phyloP scores from a whole-genome alignment of 1,140 invertebrate genomes.

The Drosophila aff. region DNA sequence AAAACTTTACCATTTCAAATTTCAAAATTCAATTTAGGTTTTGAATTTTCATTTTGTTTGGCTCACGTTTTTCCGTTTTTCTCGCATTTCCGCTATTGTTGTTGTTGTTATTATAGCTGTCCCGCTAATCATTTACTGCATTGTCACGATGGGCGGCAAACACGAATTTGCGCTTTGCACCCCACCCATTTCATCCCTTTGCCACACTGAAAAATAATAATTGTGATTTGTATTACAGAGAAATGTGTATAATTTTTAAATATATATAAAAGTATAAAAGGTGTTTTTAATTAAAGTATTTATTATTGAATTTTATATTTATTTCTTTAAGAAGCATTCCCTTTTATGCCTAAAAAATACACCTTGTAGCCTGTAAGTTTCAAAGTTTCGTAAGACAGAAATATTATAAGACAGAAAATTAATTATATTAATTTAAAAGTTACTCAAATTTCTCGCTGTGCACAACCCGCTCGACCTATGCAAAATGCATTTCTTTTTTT shows the following conservation, averaged over 20 bases:
- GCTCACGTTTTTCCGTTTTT: conserved; percentile 28
- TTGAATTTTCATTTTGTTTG: conserved; percentile 5
- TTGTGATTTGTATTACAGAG: background rate
- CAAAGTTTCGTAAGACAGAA: background rate
- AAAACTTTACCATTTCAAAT: conserved; percentile 6
- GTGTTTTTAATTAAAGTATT: background rate
- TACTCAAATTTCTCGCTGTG: background rate
- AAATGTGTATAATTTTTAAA: background rate
- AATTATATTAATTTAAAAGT: background rate
- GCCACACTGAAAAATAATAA: background rate
- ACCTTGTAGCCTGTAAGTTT: too few species aligned
- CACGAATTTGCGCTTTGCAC: conserved; percentile 39
- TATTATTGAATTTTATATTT: background rate
- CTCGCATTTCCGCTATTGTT: conserved; percentile 8
- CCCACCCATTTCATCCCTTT: background rate
- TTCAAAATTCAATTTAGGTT: conserved; percentile 40
- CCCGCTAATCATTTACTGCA: conserved; percentile 59
- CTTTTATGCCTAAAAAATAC: background rate
- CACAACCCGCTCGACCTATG: background rate
- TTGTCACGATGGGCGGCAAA: conserved; percentile 55
- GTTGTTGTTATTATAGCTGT: conserved; percentile 24
- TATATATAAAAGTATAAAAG: background rate
- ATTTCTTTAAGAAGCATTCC: background rate
- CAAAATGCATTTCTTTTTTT: conserved; percentile 29
- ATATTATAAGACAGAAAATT: background rate